Evolutionary conservation across 2,113 vertebrate genomes (phyloP).

Genomic region (Morone saxatilis): DNA sequence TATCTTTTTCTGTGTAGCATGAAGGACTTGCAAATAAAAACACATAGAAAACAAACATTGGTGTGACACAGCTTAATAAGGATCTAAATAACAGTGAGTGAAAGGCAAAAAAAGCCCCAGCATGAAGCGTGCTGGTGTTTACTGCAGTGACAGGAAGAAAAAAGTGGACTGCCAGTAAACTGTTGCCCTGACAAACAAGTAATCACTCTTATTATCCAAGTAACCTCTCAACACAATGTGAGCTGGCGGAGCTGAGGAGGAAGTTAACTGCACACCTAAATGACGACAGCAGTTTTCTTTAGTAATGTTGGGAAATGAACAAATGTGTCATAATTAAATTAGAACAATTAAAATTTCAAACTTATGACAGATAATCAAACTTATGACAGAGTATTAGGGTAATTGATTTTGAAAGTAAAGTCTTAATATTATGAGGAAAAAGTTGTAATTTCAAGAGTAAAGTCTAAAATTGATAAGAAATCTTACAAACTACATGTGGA

Average conservation of each 20-base stretch:
- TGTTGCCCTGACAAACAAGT: not conserved
- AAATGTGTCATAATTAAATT: not conserved
- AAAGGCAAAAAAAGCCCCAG: not conserved
- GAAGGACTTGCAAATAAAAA: too few species aligned
- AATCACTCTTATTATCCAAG: not conserved
- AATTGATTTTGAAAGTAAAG: not conserved
- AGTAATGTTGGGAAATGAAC: not conserved
- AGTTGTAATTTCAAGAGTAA: too few species aligned
- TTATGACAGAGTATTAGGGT: not conserved
- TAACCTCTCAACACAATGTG: not conserved
- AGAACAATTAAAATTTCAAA: not conserved
- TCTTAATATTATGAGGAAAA: not conserved
- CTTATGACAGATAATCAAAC: not conserved
- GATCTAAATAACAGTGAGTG: not conserved
- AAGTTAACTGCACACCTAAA: not conserved
- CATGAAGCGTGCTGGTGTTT: not conserved
- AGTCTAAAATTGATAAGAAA: too few species aligned
- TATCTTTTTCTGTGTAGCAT: too few species aligned
- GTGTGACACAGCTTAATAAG: not conserved
- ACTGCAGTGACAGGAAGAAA: conserved; percentile 5
- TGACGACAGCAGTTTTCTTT: not conserved
- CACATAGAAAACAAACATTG: not conserved
- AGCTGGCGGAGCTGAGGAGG: not conserved
- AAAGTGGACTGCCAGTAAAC: conserved; percentile 6
- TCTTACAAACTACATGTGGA: too few species aligned